Base-by-base conservation (phyloP, 2,113 vertebrate species). In the Podilymbus podiceps region DNA sequence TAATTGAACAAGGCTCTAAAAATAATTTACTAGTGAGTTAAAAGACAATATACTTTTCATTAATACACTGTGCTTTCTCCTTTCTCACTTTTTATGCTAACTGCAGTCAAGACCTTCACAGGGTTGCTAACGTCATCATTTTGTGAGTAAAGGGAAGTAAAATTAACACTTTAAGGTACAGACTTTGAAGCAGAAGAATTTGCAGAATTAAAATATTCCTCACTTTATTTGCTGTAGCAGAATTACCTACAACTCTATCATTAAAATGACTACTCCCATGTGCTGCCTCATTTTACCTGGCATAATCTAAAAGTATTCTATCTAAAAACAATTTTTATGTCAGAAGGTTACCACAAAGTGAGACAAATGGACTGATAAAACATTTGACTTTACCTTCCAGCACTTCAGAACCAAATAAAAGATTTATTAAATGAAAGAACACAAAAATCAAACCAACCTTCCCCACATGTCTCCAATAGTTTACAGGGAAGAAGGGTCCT, bases 1-100 rank as follows among this genome's bases (percentile, higher is more conserved):
- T 74, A 79, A 82, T 38, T 80, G 82, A 85, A 64, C 59, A 88
- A 77, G 72, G 62, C 49, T 92, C 64, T 92, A 63, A 88, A 95
- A 93, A 22, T 71, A 15, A 73, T 79, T 90, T 90, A 69, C 67
- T 62, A 67, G 33, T 12, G 52, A 80, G 49, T 85, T 94, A 88
- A 92, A 35, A 35, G 21, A 53, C 16, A 73, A 80, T 25, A 49
- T 8, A 67, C 0, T 0, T 69, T 91, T 73, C 35, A n/a, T 50
- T 6, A 88, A 58, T 50, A 76, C 8, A 38, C 4, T 50, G 25
- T 68, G 56, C 33, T 81, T 85, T 79, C 53, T 66, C 67, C 40
- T n/a, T n/a, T n/a, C n/a, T n/a, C 24, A 50, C 35, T 76, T 82
- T 47, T 88, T 66, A 62, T 31, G 69, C 38, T 91, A 92, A 88